phyloP scores from a whole-genome alignment of 2,797 vertebrate species.

The Anisognathus igniventris region DNA sequence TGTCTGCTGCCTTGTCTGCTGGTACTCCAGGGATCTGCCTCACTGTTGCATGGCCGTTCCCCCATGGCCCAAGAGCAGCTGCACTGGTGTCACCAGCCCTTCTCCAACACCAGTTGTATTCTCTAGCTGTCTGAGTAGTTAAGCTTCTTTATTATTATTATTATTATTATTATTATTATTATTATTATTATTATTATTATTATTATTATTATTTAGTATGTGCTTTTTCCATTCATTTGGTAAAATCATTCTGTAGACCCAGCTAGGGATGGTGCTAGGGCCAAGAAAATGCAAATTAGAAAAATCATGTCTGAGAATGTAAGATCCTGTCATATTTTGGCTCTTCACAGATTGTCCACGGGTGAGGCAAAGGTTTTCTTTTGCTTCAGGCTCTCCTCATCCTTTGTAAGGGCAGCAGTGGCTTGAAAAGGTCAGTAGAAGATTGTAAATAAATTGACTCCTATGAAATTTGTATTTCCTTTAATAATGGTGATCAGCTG shows the following conservation, averaged over 20 bases:
- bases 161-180: neutral
- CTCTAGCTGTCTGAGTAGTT: neutral
- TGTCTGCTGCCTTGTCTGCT: neutral
- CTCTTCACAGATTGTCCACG: neutral
- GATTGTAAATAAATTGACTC: neutral
- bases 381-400: neutral
- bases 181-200: neutral
- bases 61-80: neutral
- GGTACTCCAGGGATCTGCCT: neutral
- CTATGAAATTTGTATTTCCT: neutral
- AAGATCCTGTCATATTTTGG: neutral
- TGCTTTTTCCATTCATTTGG: neutral
- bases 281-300: neutral
- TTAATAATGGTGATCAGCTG: neutral
- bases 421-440: neutral
- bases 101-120: too few relatives aligned
- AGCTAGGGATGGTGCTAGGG: neutral
- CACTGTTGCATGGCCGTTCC: neutral
- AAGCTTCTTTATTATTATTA: neutral
- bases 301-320: neutral
- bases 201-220: neutral
- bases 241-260: neutral
- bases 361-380: neutral
- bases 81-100: neutral
- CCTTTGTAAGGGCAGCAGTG: neutral